Evolutionary conservation across 2,888 invertebrate species (phyloP).

Genomic region (Thymelicus acteon): DNA sequence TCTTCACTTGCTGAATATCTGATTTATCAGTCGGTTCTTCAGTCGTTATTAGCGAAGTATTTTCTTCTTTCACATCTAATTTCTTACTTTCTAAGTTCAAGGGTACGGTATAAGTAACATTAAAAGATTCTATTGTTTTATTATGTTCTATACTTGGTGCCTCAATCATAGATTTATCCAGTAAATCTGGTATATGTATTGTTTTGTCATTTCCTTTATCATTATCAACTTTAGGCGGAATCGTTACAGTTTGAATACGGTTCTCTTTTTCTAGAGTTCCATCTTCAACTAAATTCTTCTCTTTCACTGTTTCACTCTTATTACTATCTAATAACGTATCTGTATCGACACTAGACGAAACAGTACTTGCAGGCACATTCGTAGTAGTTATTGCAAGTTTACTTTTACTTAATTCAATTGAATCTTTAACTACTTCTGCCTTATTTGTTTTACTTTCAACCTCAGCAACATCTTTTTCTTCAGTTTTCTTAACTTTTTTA

Average conservation of each 20-base stretch:
- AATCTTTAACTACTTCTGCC: background rate
- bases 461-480: background rate
- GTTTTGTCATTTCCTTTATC: conserved; percentile 18
- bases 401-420: background rate
- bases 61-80: conserved; percentile 3
- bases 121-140: background rate
- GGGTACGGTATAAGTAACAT: conserved; percentile 2
- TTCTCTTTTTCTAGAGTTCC: conserved; percentile 5
- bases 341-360: background rate
- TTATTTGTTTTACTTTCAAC: background rate
- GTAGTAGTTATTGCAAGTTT: background rate
- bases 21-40: conserved; percentile 5
- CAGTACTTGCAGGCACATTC: background rate
- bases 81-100: conserved; percentile 10
- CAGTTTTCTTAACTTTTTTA: background rate
- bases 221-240: conserved; percentile 33
- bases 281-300: conserved; percentile 6
- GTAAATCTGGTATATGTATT: background rate
- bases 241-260: conserved; percentile 16
- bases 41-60: background rate
- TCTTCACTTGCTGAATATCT: conserved; percentile 6
- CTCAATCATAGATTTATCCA: conserved; percentile 13
- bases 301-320: background rate
- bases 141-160: conserved; percentile 28
- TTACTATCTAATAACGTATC: conserved; percentile 7